Conservation (phyloP, 2,888 invertebrate species). For the Taphrorychus bicolor region DNA sequence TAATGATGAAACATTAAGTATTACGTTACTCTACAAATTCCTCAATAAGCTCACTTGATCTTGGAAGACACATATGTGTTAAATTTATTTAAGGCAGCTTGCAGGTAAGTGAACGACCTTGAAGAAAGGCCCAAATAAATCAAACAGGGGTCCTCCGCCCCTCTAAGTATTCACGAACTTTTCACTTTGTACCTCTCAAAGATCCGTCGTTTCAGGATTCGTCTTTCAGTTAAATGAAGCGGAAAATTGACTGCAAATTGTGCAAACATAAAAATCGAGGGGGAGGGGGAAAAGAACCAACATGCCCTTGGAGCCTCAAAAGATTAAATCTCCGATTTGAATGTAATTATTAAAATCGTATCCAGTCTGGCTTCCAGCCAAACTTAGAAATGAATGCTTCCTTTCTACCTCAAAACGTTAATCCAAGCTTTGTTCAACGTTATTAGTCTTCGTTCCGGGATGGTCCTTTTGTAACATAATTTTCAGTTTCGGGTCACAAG, state of each 20-base stretch:
- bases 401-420: neutral
- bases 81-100: too few relatives aligned
- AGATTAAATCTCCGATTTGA: neutral
- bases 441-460: conserved; percentile 4
- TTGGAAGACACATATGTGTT: too few relatives aligned
- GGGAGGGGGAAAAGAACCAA: neutral
- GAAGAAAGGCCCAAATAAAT: neutral
- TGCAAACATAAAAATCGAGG: neutral
- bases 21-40: too few relatives aligned
- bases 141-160: neutral
- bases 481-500: conserved; percentile 15
- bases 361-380: neutral
- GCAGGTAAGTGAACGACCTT: too few relatives aligned
- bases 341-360: neutral
- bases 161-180: neutral
- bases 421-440: conserved; percentile 3
- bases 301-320: neutral
- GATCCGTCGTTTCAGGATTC: neutral
- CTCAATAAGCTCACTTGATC: too few relatives aligned
- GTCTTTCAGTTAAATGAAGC: conserved; percentile 1
- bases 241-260: conserved; percentile 2
- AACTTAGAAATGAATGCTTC: neutral
- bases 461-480: conserved; percentile 14
- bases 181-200: neutral
- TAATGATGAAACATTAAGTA: too few relatives aligned